Conservation (phyloP, 2,888 invertebrate genomes). For the Scelioninae gen. 1 region DNA sequence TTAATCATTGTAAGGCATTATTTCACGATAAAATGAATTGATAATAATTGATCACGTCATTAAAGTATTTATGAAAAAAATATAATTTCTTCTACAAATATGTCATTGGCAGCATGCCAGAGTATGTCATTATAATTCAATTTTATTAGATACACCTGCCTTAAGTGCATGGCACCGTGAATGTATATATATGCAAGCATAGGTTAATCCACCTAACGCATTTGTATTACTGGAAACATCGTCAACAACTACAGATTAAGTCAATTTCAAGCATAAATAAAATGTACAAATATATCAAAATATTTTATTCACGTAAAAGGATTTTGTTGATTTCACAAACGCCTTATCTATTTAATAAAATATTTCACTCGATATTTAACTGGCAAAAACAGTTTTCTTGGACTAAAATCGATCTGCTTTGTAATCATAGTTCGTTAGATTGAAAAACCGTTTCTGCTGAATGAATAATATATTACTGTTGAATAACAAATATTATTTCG, state of each 20-base stretch:
- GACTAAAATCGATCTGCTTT: no score
- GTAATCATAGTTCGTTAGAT: no score
- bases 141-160: slow-evolving; percentile 34
- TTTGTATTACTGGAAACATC: slow-evolving; percentile 15
- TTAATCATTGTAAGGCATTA: not conserved
- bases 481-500: no score
- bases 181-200: slow-evolving; percentile 39
- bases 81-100: slow-evolving; percentile 11
- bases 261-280: not conserved
- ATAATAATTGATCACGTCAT: not conserved
- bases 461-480: no score
- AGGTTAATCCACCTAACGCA: slow-evolving; percentile 10
- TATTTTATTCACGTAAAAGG: not conserved
- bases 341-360: no score
- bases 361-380: no score
- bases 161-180: slow-evolving; percentile 24
- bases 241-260: not conserved
- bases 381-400: no score
- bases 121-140: slow-evolving; percentile 32
- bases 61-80: not conserved
- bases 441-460: no score
- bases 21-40: not conserved
- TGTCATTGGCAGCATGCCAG: slow-evolving; percentile 26
- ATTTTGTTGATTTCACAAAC: no score
- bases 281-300: not conserved